Conservation (phyloP, 2,797 vertebrate species). For the Liasis olivaceus region DNA sequence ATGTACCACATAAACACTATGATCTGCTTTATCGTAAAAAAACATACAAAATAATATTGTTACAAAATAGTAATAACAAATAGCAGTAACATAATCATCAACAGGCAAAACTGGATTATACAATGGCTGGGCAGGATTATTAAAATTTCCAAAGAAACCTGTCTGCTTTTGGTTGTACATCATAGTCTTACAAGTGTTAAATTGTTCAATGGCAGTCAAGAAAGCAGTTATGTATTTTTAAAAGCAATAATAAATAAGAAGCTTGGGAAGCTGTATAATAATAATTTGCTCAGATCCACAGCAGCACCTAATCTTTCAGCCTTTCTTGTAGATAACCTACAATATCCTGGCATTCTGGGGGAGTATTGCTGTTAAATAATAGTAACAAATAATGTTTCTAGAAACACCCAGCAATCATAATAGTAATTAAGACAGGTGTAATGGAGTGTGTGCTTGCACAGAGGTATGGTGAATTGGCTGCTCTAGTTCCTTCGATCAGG, state of each 20-base stretch:
- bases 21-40: background rate
- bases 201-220: background rate
- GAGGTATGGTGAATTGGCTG: background rate
- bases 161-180: background rate
- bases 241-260: background rate
- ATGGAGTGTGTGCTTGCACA: background rate
- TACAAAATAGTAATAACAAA: background rate
- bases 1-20: background rate
- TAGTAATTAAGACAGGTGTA: background rate
- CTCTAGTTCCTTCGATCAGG: background rate
- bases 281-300: background rate
- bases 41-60: background rate
- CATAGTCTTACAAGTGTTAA: background rate
- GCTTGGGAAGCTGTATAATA: background rate
- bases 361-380: background rate
- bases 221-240: background rate
- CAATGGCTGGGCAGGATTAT: background rate
- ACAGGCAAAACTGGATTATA: background rate
- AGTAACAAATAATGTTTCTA: background rate
- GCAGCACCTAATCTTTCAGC: background rate
- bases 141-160: background rate
- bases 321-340: too few species aligned
- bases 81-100: background rate
- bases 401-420: background rate
- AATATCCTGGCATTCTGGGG: background rate